Percentiles rank a stretch among this genome's conserved stretches.
Conservation (phyloP, 2,888 invertebrate species). For the Ptychoptera contaminata region DNA sequence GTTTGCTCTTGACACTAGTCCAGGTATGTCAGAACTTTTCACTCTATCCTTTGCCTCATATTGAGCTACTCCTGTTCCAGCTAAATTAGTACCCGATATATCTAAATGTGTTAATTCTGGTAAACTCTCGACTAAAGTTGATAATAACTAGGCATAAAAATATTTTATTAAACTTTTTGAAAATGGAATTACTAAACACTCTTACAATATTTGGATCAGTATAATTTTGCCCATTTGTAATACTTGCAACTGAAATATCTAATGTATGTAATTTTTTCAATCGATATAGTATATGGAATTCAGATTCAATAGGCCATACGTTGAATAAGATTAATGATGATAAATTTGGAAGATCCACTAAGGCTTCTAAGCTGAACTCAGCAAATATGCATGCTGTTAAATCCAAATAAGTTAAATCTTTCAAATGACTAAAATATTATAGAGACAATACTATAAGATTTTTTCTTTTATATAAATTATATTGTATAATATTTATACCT, state of each 20-base stretch:
- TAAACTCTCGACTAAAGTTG: constrained; percentile 54
- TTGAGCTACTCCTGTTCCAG: constrained; percentile 63
- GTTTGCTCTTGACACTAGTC: constrained; percentile 58
- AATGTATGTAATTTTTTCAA: constrained; percentile 48
- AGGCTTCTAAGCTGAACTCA: constrained; percentile 27
- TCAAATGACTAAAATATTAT: constrained; percentile 18
- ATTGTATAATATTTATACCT: constrained; percentile 21
- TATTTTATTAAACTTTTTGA: not conserved
- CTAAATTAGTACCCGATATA: constrained; percentile 91
- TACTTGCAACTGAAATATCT: constrained; percentile 67
- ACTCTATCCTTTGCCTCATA: constrained; percentile 25
- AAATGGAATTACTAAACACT: not conserved
- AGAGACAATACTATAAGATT: constrained; percentile 1
- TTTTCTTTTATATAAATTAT: constrained; percentile 33
- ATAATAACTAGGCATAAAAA: constrained; percentile 30
- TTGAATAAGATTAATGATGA: constrained; percentile 66
- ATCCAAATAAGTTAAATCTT: constrained; percentile 25
- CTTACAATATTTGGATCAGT: constrained; percentile 51
- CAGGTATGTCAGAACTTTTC: constrained; percentile 67
- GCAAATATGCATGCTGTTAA: constrained; percentile 28
- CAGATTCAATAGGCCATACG: constrained; percentile 41
- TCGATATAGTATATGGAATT: constrained; percentile 40
- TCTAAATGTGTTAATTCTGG: constrained; percentile 69
- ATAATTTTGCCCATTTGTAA: constrained; percentile 46
- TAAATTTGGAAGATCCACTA: constrained; percentile 49